These are phyloP conservation scores for Pterocles burchelli DNA, from an alignment of 2,113 vertebrate genomes.

Conservation along the genomic window DNA sequence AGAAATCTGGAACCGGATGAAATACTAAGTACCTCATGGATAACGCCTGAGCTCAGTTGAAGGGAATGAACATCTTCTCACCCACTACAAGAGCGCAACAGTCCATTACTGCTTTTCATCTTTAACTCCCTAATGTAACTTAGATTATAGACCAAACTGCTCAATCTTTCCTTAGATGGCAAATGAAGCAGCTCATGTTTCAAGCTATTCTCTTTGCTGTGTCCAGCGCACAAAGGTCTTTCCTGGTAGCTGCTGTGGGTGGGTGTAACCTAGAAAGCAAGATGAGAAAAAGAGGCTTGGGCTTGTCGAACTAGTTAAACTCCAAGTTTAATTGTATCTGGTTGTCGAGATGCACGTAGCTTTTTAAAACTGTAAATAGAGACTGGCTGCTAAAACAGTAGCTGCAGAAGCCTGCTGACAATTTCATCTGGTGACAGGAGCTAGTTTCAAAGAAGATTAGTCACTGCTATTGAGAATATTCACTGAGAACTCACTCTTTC, in stretches of 20 bases:
- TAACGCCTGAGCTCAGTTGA: fast-evolving
- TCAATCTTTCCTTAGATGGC: background rate
- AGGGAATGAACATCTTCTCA: background rate
- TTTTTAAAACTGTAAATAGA: conserved; percentile 3
- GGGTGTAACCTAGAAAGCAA: background rate
- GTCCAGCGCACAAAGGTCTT: background rate
- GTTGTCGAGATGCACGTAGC: background rate
- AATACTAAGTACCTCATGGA: background rate
- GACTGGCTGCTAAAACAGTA: background rate
- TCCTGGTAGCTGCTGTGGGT: background rate
- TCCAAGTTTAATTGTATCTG: background rate
- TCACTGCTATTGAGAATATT: conserved; percentile 6
- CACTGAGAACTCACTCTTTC: background rate
- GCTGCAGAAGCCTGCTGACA: conserved; percentile 24
- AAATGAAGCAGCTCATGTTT: background rate
- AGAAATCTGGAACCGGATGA: background rate
- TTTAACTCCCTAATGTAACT: background rate
- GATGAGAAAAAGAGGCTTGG: background rate
- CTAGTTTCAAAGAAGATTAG: conserved; percentile 34
- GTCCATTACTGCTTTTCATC: background rate
- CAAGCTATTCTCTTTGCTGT: background rate
- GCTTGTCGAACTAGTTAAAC: background rate
- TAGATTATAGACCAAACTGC: background rate
- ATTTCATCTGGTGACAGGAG: conserved; percentile 25
- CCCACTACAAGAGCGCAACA: background rate